Evolutionary conservation across 2,888 invertebrate species (phyloP).

Genomic region (Pollenia labialis): DNA sequence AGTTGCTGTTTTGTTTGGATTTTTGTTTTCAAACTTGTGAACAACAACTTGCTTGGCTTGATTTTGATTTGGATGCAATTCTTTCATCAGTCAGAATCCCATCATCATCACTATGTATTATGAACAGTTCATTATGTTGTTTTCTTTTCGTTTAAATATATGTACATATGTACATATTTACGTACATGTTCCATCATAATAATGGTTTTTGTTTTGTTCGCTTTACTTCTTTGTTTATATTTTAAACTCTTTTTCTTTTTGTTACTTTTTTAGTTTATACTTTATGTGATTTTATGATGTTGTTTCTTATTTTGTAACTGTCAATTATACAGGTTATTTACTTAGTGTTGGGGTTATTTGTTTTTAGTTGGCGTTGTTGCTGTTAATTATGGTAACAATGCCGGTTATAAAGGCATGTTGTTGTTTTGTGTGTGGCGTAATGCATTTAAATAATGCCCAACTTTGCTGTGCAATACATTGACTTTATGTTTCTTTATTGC

Average conservation of each 20-base stretch:
- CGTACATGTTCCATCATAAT: slow-evolving; percentile 39
- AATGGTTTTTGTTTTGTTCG: slow-evolving; percentile 43
- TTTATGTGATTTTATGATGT: slow-evolving; percentile 7
- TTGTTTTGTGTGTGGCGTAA: slow-evolving; percentile 15
- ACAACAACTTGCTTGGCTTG: slow-evolving; percentile 57
- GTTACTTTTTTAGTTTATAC: slow-evolving; percentile 8
- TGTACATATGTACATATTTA: no score
- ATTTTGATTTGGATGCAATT: slow-evolving; percentile 46
- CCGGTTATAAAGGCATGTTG: slow-evolving; percentile 43
- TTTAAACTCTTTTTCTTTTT: slow-evolving; percentile 21
- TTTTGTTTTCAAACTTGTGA: slow-evolving; percentile 27
- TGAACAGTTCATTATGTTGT: slow-evolving; percentile 43
- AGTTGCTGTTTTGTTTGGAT: slow-evolving; percentile 13
- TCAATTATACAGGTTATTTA: slow-evolving; percentile 49
- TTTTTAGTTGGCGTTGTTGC: slow-evolving; percentile 29
- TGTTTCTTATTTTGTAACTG: slow-evolving; percentile 25
- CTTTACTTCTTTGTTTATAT: slow-evolving; percentile 50
- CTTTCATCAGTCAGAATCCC: slow-evolving; percentile 19
- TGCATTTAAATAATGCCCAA: slow-evolving; percentile 40
- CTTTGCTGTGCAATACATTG: neutral
- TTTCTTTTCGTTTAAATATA: slow-evolving; percentile 24
- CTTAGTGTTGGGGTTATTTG: slow-evolving; percentile 37
- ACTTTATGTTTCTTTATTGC: neutral
- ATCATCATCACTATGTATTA: slow-evolving; percentile 23
- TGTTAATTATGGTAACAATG: slow-evolving; percentile 29